Conservation (phyloP, 2,113 vertebrate species). For the Chlamydotis undulata region DNA sequence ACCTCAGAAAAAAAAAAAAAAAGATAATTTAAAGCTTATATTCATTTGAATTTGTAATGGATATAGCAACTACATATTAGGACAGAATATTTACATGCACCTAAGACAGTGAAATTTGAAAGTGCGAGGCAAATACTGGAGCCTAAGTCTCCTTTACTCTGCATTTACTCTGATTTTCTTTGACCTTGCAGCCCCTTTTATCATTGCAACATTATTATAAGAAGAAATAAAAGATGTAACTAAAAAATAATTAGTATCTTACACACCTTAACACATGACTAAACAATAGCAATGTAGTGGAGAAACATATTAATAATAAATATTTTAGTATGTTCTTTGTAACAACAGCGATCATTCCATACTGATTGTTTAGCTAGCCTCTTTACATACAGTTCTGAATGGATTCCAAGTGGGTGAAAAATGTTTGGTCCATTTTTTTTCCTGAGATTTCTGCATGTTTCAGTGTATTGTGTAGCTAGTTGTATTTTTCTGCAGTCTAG, state of each 20-base stretch:
- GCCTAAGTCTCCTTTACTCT: not conserved
- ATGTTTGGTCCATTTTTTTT: not conserved
- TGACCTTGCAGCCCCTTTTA: not conserved
- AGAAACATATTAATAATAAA: not conserved
- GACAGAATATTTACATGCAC: not conserved
- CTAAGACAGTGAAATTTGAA: not conserved
- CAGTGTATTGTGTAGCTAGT: not conserved
- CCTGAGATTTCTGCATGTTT: not conserved
- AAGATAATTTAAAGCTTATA: not conserved
- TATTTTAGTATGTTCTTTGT: not conserved
- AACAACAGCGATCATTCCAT: not conserved
- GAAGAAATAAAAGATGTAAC: not conserved
- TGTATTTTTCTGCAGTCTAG: not conserved
- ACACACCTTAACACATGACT: not conserved
- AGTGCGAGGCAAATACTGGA: not conserved
- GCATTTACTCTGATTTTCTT: not conserved
- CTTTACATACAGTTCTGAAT: not conserved
- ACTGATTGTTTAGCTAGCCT: not conserved
- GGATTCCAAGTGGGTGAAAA: rapidly evolving
- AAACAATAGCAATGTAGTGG: not conserved
- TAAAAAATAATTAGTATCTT: not conserved
- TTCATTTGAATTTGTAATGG: not conserved
- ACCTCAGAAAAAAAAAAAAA: not conserved
- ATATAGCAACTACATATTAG: not conserved
- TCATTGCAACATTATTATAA: not conserved